Conservation (phyloP, 2,113 vertebrate species). For the Girardinichthys multiradiatus region DNA sequence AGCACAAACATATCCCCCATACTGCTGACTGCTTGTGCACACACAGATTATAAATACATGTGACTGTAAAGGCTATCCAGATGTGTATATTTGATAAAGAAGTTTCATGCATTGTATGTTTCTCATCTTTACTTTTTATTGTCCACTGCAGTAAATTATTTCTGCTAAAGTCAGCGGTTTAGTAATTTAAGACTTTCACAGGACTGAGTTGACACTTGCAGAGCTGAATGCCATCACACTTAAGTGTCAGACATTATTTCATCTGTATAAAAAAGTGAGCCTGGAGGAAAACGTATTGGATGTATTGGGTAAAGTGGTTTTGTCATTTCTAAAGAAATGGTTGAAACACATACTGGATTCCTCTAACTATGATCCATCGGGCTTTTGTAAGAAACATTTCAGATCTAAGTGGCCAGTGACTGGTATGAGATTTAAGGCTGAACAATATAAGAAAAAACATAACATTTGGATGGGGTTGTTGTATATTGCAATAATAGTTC, state of each 20-base stretch:
- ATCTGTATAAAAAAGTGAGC: background rate
- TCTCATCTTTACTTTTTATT: no score
- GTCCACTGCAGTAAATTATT: no score
- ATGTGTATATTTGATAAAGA: no score
- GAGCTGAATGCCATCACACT: background rate
- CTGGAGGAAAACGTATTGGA: background rate
- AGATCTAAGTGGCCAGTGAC: background rate
- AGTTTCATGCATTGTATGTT: no score
- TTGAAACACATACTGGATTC: background rate
- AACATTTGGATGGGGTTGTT: background rate
- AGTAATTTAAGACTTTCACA: background rate
- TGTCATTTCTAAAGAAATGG: constrained; percentile 1
- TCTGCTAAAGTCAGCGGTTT: no score
- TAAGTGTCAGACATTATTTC: background rate
- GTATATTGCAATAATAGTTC: background rate
- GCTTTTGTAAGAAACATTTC: background rate
- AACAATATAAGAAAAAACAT: background rate
- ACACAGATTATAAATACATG: background rate
- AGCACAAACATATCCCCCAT: constrained; percentile 32
- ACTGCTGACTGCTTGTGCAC: background rate
- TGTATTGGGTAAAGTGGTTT: background rate
- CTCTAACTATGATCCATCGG: accelerated
- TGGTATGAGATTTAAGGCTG: background rate
- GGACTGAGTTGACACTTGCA: background rate
- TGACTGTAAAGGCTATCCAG: background rate